Percentiles rank a stretch among this genome's conserved stretches.
Conservation (phyloP, 2,888 invertebrate species). For the Troides oblongomaculatus region DNA sequence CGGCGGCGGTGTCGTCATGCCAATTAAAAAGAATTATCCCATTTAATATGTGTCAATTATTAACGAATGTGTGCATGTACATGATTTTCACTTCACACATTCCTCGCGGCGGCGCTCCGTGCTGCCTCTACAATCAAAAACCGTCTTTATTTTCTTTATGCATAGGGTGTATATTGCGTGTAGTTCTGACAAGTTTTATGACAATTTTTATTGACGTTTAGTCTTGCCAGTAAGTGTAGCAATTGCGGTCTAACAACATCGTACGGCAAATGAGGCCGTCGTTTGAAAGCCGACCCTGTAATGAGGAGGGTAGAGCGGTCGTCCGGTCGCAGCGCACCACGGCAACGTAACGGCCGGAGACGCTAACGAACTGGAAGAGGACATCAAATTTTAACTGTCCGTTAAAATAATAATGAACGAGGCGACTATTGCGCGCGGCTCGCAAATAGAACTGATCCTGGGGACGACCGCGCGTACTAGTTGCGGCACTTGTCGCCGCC, state of each 20-base stretch:
- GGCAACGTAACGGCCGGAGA: constrained; percentile 41
- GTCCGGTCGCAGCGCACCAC: constrained; percentile 34
- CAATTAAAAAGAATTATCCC: constrained; percentile 79
- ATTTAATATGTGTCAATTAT: constrained; percentile 80
- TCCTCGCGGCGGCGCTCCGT: constrained; percentile 54
- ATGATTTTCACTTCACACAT: constrained; percentile 79
- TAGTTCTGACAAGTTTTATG: constrained; percentile 51
- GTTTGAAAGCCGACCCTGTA: constrained; percentile 48
- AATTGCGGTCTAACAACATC: constrained; percentile 60
- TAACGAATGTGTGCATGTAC: constrained; percentile 79
- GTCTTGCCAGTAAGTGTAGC: constrained; percentile 72
- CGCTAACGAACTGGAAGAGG: constrained; percentile 74
- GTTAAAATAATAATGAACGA: constrained; percentile 80
- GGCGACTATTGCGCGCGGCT: constrained; percentile 63
- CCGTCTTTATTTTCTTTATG: constrained; percentile 40
- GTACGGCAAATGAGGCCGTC: constrained; percentile 40
- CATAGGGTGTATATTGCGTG: constrained; percentile 49
- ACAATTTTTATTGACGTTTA: constrained; percentile 79
- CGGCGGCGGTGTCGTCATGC: constrained; percentile 75
- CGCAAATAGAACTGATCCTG: constrained; percentile 43
- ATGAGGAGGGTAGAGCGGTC: constrained; percentile 39
- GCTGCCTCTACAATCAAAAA: constrained; percentile 36
- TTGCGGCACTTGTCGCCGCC: constrained; percentile 34
- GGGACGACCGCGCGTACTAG: constrained; percentile 43
- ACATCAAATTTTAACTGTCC: constrained; percentile 79